Percentiles rank a stretch among this genome's conserved stretches.
These are phyloP conservation scores for Pentamera pediparva DNA, from an alignment of 53 echinoderm and acorn worm species.

Conservation along the genomic window DNA sequence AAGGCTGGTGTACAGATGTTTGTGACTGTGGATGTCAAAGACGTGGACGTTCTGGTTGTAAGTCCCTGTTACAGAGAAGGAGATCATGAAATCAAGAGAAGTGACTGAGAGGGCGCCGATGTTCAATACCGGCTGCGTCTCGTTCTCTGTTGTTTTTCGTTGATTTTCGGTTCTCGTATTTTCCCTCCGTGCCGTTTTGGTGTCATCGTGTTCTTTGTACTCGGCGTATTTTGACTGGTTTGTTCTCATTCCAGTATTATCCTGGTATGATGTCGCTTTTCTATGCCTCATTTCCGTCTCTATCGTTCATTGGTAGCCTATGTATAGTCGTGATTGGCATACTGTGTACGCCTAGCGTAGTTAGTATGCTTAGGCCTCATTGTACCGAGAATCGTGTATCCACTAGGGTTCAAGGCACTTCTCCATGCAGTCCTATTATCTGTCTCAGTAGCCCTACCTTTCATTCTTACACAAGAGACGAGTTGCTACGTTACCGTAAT, in stretches of 20 bases:
- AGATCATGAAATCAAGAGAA: neutral
- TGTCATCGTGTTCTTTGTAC: neutral
- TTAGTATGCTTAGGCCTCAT: no score
- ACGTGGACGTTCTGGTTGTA: constrained; percentile 63
- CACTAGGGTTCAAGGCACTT: neutral
- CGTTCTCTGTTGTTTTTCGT: neutral
- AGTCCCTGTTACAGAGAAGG: no score
- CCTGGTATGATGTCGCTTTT: neutral
- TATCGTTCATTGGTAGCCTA: neutral
- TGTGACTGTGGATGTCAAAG: constrained; percentile 38
- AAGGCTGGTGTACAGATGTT: constrained; percentile 7
- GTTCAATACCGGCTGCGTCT: no score
- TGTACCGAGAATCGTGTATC: no score
- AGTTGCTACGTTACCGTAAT: no score
- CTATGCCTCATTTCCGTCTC: neutral
- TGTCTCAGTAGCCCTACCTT: no score
- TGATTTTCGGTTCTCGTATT: neutral
- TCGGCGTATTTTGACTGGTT: neutral
- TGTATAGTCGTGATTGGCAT: neutral
- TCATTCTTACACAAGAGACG: neutral
- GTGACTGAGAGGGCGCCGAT: neutral
- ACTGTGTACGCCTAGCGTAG: neutral
- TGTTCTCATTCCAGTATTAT: no score
- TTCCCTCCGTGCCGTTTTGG: neutral
- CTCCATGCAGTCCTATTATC: no score